These are phyloP conservation scores for Thera obeliscata DNA, from an alignment of 2,888 invertebrate species.

Conservation along the genomic window DNA sequence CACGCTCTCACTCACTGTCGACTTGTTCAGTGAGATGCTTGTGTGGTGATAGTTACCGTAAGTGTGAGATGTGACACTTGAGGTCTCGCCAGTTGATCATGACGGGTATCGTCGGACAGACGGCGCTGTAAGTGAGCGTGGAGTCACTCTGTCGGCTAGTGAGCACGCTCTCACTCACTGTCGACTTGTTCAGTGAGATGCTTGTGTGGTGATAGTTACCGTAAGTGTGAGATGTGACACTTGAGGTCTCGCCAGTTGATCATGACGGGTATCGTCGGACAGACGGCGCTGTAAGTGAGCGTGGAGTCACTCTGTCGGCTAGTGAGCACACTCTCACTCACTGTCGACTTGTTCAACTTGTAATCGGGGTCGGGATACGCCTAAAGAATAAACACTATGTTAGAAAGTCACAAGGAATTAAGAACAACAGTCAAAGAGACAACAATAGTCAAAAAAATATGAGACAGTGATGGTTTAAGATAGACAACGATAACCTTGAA, in stretches of 20 bases:
- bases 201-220: slow-evolving; percentile 42
- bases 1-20: slow-evolving; percentile 86
- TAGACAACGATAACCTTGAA: too few relatives aligned
- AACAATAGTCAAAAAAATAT: too few relatives aligned
- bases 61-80: slow-evolving; percentile 54
- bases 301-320: too few relatives aligned
- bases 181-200: too few relatives aligned
- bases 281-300: slow-evolving; percentile 84
- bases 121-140: slow-evolving; percentile 86
- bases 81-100: slow-evolving; percentile 97
- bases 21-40: too few relatives aligned
- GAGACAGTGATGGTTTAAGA: too few relatives aligned
- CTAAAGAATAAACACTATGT: slow-evolving; percentile 53
- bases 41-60: slow-evolving; percentile 48
- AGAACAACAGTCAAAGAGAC: too few relatives aligned
- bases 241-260: slow-evolving; percentile 95
- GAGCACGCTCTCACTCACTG: slow-evolving; percentile 86
- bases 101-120: slow-evolving; percentile 93
- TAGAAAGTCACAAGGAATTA: too few relatives aligned
- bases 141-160: slow-evolving; percentile 70
- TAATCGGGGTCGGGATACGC: slow-evolving; percentile 96
- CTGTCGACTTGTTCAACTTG: slow-evolving; percentile 94
- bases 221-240: slow-evolving; percentile 56
- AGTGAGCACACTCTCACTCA: slow-evolving; percentile 86
- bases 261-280: slow-evolving; percentile 93